Conservation (phyloP, 2,888 invertebrate genomes). For the Calephelis perditalis region DNA sequence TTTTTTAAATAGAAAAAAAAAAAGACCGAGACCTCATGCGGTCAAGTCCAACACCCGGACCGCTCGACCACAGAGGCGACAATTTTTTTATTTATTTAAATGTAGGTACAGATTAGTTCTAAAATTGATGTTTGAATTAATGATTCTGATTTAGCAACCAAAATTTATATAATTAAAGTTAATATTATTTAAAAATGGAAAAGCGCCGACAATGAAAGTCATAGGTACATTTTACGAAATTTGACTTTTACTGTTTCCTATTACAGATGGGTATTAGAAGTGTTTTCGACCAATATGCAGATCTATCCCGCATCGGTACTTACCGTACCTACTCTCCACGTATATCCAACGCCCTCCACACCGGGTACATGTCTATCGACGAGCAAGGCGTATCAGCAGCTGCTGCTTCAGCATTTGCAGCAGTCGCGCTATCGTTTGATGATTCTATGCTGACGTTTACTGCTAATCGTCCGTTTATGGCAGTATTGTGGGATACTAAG, state of each 20-base stretch:
- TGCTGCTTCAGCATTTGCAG: constrained; percentile 61
- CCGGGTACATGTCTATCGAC: constrained; percentile 70
- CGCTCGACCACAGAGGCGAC: too few species aligned
- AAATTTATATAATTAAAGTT: too few species aligned
- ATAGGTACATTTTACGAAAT: background rate
- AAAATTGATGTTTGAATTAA: too few species aligned
- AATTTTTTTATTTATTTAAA: too few species aligned
- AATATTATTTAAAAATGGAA: too few species aligned
- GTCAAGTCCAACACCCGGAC: too few species aligned
- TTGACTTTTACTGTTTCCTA: constrained; percentile 15
- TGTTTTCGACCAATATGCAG: constrained; percentile 54
- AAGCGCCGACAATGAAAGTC: too few species aligned
- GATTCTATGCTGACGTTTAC: constrained; percentile 48
- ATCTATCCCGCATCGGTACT: constrained; percentile 50
- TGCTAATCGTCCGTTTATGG: constrained; percentile 70
- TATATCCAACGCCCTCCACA: constrained; percentile 67
- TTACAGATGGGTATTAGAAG: constrained; percentile 66
- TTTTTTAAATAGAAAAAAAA: too few species aligned
- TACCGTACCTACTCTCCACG: constrained; percentile 42
- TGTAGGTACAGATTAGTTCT: too few species aligned
- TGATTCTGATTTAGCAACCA: too few species aligned
- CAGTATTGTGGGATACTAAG: constrained; percentile 64
- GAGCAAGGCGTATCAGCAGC: constrained; percentile 71
- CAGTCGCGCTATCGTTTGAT: constrained; percentile 67
- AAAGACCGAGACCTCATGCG: too few species aligned